phyloP scores from a whole-genome alignment of 2,888 invertebrate species.

The Drosophila borealis region DNA sequence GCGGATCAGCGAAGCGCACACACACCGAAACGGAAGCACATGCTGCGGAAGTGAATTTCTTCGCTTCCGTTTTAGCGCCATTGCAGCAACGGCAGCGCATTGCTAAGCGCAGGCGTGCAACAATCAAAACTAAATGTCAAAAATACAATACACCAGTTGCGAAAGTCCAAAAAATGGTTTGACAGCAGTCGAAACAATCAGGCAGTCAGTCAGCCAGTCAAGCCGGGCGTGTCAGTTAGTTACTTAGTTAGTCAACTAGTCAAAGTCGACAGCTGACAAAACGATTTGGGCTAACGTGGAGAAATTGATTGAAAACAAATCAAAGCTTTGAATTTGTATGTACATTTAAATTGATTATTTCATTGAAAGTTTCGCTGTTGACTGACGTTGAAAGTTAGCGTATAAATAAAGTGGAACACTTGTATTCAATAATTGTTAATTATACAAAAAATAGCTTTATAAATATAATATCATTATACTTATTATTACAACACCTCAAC shows the following conservation, averaged over 20 bases:
- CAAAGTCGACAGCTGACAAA: conserved; percentile 36
- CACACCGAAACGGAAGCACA: conserved; percentile 66
- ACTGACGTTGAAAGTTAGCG: background rate
- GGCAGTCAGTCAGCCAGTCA: conserved; percentile 25
- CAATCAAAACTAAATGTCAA: conserved; percentile 65
- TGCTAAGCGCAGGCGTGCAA: conserved; percentile 53
- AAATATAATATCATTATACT: no score
- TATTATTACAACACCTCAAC: no score
- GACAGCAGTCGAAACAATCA: conserved; percentile 25
- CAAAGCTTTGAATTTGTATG: background rate
- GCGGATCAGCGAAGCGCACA: conserved; percentile 54
- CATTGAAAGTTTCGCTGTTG: conserved; percentile 5
- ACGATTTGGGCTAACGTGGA: conserved; percentile 21
- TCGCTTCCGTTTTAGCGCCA: conserved; percentile 62
- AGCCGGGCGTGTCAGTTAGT: conserved; percentile 21
- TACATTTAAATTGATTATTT: conserved; percentile 21
- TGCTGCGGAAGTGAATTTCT: conserved; percentile 69
- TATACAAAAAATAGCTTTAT: no score
- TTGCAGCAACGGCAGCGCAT: conserved; percentile 33
- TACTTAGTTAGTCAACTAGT: conserved; percentile 40
- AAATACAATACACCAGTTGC: conserved; percentile 47
- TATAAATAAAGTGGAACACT: no score
- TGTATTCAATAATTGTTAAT: no score
- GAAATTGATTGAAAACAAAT: conserved; percentile 6
- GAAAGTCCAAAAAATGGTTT: conserved; percentile 2